Base-by-base conservation (phyloP, 1,140 invertebrate species). In the Aphidius gifuensis region DNA sequence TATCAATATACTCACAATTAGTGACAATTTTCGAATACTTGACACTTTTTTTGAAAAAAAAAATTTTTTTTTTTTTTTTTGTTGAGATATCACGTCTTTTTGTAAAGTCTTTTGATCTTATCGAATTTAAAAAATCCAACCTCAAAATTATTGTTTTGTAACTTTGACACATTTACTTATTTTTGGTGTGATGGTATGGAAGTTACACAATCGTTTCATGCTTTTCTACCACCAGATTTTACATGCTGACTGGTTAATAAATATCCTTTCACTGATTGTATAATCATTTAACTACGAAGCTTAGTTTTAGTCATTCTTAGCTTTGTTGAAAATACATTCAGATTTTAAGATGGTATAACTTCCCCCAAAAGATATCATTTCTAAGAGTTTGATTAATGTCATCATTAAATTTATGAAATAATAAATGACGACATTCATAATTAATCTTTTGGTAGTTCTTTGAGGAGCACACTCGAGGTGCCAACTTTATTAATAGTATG, bases 231-330 rank as follows among this genome's bases (percentile, higher is more conserved):
- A 16, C n/a, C n/a, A 56, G n/a, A 5, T 42, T 16, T 43, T 4
- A 56, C 7, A n/a, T 44, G 54, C 39, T 56, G 54, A 16, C 54
- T 56, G 42, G 42, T 9, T 48, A 67, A 44, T 38, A 68, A 11
- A 9, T 49, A 9, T 42, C 61, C 64, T 23, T 8, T 60, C 3
- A 68, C 11, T 42, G 65, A 57, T 9, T 21, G 16, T 2, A 59
- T 58, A 9, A 51, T 60, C 1, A 68, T 21, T 61, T 32, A 21
- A 45, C 61, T 66, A 44, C 61, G 32, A 11, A 38, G 32, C 44
- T 66, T 64, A n/a, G 64, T 68, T 61, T 68, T 68, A 3, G 49
- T 42, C 16, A 9, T 49, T 40, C 57, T 68, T 68, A 6, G 66
- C 48, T 47, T 60, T 58, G 5, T 23, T 49, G 40, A 68, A 68